A percentile compares a stretch with the other conserved stretches of the same genome.
These are phyloP conservation scores for Cenopis cana DNA, from an alignment of 2,888 invertebrate species.

Conservation along the genomic window DNA sequence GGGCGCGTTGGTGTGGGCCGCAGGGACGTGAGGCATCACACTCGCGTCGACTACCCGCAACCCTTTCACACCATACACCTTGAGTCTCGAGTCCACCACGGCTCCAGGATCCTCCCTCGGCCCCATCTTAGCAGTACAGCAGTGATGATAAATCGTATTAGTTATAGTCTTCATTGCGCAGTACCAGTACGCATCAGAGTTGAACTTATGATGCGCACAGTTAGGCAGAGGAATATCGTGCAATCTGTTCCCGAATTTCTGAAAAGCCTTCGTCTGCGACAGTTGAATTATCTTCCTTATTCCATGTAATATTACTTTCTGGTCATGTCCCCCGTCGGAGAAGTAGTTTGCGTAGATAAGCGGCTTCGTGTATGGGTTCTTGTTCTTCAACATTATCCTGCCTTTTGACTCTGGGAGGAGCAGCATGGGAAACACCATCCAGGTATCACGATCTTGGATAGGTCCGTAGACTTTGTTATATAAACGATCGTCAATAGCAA, in stretches of 20 bases:
- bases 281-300: slow-evolving; percentile 74
- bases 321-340: slow-evolving; percentile 83
- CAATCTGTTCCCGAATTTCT: slow-evolving; percentile 78
- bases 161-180: slow-evolving; percentile 86
- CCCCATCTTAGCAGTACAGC: slow-evolving; percentile 84
- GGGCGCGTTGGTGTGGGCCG: slow-evolving; percentile 85
- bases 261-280: slow-evolving; percentile 81
- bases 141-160: slow-evolving; percentile 83
- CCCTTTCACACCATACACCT: slow-evolving; percentile 78
- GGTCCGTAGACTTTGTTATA: slow-evolving; percentile 72
- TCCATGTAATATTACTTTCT: slow-evolving; percentile 75
- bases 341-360: slow-evolving; percentile 88
- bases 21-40: slow-evolving; percentile 83
- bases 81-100: slow-evolving; percentile 81
- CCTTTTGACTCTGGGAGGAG: slow-evolving; percentile 88
- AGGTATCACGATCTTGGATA: slow-evolving; percentile 76
- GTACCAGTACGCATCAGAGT: slow-evolving; percentile 88
- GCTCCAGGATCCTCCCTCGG: slow-evolving; percentile 74
- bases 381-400: slow-evolving; percentile 84
- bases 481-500: slow-evolving; percentile 69
- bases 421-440: slow-evolving; percentile 86
- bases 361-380: slow-evolving; percentile 88
- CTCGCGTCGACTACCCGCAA: slow-evolving; percentile 85
- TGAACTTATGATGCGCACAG: slow-evolving; percentile 80
- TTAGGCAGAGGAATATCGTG: slow-evolving; percentile 84